phyloP scores from a whole-genome alignment of 2,797 vertebrate species.

The Hypotaenidia okinawae region DNA sequence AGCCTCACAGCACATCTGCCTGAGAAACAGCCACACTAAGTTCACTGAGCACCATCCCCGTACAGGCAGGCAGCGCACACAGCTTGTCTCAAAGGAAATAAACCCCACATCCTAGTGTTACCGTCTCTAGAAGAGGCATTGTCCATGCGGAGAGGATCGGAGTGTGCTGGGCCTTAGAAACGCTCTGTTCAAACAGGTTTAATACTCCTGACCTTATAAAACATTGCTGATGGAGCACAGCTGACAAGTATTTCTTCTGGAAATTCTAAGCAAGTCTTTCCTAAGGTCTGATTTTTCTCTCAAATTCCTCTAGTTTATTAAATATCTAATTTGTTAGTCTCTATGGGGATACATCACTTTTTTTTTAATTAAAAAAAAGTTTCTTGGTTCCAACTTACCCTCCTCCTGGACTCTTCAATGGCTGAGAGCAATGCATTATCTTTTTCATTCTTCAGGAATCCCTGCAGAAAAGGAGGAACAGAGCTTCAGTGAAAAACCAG shows the following conservation, averaged over 20 bases:
- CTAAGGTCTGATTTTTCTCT: background rate
- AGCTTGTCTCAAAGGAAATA: background rate
- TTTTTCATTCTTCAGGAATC: slow-evolving; percentile 97
- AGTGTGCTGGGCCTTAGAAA: background rate
- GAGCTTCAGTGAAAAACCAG: background rate
- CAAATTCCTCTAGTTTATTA: background rate
- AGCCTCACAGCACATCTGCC: background rate
- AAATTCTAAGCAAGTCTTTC: background rate
- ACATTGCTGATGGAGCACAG: background rate
- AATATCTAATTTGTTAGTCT: background rate
- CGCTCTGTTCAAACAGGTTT: background rate
- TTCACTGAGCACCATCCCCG: background rate
- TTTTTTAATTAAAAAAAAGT: background rate
- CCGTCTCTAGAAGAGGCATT: background rate
- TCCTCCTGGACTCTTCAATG: slow-evolving; percentile 96
- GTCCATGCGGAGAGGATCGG: rapidly evolving
- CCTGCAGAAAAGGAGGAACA: slow-evolving; percentile 77
- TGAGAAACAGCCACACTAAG: background rate
- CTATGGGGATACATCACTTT: background rate
- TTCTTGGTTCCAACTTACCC: slow-evolving; percentile 81
- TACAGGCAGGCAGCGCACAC: rapidly evolving
- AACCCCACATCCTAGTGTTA: background rate
- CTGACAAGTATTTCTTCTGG: background rate
- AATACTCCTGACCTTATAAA: background rate
- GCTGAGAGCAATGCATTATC: slow-evolving; percentile 97